Evolutionary conservation across 2,113 vertebrate genomes (phyloP), one percentile per base, ranked within the genome.

Genomic region (Tympanuchus pallidicinctus): DNA sequence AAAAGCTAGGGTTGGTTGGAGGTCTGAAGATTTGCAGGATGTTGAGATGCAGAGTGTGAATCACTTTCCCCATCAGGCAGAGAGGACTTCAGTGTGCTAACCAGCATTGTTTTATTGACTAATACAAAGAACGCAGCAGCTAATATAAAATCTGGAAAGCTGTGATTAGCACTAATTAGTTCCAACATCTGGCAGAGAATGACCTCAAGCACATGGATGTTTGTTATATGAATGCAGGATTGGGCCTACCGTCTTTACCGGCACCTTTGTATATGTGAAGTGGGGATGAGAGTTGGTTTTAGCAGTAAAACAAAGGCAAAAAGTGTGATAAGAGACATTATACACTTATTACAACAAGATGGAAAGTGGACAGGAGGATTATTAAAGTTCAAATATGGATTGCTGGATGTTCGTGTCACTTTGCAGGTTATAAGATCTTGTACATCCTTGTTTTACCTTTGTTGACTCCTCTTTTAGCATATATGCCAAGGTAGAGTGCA

Each of bases 71-170:
- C 73, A 19, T 65, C 1, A 6, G 32, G 13, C 56, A 89, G 42
- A 67, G 56, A 22, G 34, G n/a, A n/a, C 50, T 77, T 90, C 60
- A 89, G 72, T 54, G 60, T 30, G 21, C n/a, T 54, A 88, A 78
- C 57, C 27, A 82, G 63, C 54, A 92, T 89, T 94, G 61, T 92
- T 95, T 95, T 82, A 92, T 66, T 79, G 73, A 92, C 60, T 94
- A 67, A 83, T 48, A 57, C 43, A 43, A 12, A 1, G 2, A 82
- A 18, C 61, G 32, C 61, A 89, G 72, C 38, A 60, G 42, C n/a
- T 11, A 82, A n/a, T 48, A 82, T 79, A 90, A 74, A 79, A 82
- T 5, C 8, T 8, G 52, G 19, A 86, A 93, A 93, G 14, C 50
- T 87, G 40, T 85, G 71, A 94, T 89, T 54, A 91, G 11, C n/a